Evolutionary conservation across 92 coral and sea anemone genomes (phyloP), one percentile per base, ranked within the genome.

Genomic region (Plumapathes pennacea): DNA sequence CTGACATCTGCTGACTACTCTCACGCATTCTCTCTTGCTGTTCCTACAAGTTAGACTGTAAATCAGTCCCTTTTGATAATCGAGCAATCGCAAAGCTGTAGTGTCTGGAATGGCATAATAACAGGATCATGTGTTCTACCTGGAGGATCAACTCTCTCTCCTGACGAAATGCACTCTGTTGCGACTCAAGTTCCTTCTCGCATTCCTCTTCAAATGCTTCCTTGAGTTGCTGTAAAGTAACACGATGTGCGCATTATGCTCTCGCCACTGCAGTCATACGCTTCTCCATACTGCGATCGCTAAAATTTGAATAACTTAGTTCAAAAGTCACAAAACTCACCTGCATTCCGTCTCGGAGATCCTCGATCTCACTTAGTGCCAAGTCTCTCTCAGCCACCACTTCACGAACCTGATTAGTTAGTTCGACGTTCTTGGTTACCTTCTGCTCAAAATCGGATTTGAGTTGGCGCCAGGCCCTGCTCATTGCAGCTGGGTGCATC

Each of bases 171-270:
- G 40, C 30, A 40, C 46, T 64, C 15, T 78, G 75, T 43, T 81
- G 72, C 52, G 50, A 54, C 25, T 70, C 74, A 41, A 81, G 85
- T 39, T 77, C 70, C 56, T 47, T 48, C 71, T 64, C 83, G 18
- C 81, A 60, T 53, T 86, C 95, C 36, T 86, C 89, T 57, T 86
- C 95, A 56, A 81, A 86, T 1, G 95, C 95, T 24, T 81, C 95
- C 36, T 71, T 81, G 2, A 86, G 71, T 76, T 86, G 95, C 95
- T 86, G 56, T 15, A 50, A 38, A 19, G 41, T 13, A 36, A 28
- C 1, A 14, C 39, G 6, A 40, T n/a, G n/a, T n/a, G n/a, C n/a
- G n/a, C n/a, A n/a, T n/a, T n/a, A n/a, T n/a, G n/a, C n/a, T n/a
- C n/a, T n/a, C n/a, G n/a, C n/a, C n/a, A n/a, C n/a, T n/a, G n/a